phyloP scores from a whole-genome alignment of 2,888 invertebrate genomes.

The Andrena haemorrhoa region DNA sequence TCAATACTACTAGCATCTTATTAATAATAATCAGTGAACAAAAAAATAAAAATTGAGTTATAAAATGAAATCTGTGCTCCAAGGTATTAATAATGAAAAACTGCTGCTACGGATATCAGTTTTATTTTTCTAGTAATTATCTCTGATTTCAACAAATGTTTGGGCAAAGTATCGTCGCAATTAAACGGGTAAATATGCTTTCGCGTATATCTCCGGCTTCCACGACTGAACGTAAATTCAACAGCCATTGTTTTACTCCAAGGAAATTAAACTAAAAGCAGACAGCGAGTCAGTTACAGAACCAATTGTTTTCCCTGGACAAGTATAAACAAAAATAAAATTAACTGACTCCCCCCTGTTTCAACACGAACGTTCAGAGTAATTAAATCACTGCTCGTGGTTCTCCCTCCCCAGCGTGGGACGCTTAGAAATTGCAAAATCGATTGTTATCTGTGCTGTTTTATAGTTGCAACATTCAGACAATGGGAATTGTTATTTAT shows the following conservation, averaged over 20 bases:
- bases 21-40: background rate
- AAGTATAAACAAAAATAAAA: constrained; percentile 2
- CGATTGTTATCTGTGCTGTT: background rate
- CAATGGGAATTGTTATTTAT: background rate
- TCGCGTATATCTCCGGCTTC: background rate
- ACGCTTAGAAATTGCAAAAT: background rate
- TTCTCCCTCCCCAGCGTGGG: background rate
- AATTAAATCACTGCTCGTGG: background rate
- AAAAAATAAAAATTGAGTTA: background rate
- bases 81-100: background rate
- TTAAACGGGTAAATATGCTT: constrained; percentile 1
- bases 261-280: background rate
- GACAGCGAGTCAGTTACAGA: background rate
- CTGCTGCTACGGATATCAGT: background rate
- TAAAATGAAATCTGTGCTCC: background rate
- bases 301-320: background rate
- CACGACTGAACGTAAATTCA: background rate
- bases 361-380: background rate
- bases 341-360: background rate
- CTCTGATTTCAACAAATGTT: background rate
- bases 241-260: background rate
- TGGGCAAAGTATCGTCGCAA: background rate
- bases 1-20: background rate
- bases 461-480: background rate
- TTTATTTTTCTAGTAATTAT: background rate